phyloP scores from a whole-genome alignment of 2,888 invertebrate species.

The Eupithecia abbreviata region DNA sequence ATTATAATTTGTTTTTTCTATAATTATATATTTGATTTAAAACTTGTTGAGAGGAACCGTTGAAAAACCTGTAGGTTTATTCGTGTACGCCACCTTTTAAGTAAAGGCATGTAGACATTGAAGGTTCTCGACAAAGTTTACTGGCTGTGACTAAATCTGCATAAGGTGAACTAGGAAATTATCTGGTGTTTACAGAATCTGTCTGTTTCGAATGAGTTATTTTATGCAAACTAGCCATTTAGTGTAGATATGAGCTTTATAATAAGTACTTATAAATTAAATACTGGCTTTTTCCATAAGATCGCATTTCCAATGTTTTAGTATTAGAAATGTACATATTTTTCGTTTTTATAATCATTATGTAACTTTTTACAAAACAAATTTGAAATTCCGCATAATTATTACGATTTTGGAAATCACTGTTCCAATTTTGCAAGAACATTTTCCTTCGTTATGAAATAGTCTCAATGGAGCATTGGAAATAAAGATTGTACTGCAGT shows the following conservation, averaged over 20 bases:
- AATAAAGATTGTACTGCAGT: not conserved
- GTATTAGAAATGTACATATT: not conserved
- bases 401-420: not conserved
- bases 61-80: not conserved
- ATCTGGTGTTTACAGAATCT: constrained; percentile 21
- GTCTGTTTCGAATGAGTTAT: constrained; percentile 8
- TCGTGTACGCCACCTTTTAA: not conserved
- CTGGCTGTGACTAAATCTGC: constrained; percentile 13
- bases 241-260: not conserved
- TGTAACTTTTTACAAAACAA: not conserved
- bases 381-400: not conserved
- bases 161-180: constrained; percentile 39
- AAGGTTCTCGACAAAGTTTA: constrained; percentile 1
- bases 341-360: not conserved
- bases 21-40: not conserved
- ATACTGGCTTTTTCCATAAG: not conserved
- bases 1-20: not conserved
- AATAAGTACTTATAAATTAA: no score
- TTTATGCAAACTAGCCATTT: not conserved
- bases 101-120: constrained; percentile 10
- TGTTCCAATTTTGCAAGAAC: not conserved
- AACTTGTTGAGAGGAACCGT: not conserved
- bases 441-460: not conserved
- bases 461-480: not conserved
- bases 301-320: not conserved